phyloP scores from a whole-genome alignment of 2,113 vertebrate genomes.

The Onychorhynchus coronatus region DNA sequence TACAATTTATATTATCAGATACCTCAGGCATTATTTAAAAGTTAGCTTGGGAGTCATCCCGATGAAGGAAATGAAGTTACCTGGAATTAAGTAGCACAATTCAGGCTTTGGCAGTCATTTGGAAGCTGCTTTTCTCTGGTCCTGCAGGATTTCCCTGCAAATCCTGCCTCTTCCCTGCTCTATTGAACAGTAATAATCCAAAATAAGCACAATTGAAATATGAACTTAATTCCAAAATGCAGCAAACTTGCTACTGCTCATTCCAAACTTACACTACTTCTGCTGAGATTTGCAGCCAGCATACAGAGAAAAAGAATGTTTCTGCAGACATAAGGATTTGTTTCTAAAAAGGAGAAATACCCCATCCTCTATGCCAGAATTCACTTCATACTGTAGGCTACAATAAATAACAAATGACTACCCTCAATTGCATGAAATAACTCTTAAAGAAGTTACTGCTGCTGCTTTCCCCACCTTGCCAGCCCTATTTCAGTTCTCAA shows the following conservation, averaged over 20 bases:
- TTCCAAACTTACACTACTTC: neutral
- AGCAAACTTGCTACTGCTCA: neutral
- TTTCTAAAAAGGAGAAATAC: neutral
- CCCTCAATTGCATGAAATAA: neutral
- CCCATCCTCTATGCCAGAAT: neutral
- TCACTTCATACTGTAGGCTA: neutral
- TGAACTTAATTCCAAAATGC: neutral
- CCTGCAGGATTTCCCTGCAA: neutral
- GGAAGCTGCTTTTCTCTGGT: neutral
- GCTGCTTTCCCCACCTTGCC: neutral
- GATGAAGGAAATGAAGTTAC: neutral
- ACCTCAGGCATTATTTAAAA: neutral
- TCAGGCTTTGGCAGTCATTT: neutral
- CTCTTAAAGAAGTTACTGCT: neutral
- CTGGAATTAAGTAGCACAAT: neutral
- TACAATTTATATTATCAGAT: neutral
- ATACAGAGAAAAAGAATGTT: neutral
- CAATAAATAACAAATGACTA: neutral
- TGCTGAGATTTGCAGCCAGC: neutral
- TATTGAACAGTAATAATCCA: neutral
- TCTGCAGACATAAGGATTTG: accelerated
- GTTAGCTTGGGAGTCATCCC: neutral
- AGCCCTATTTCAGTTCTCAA: neutral
- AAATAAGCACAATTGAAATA: neutral
- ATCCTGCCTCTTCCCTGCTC: neutral